Evolutionary conservation across 2,888 invertebrate species (phyloP), one percentile per base, ranked within the genome.

Genomic region (Drosophila kanekoi): DNA sequence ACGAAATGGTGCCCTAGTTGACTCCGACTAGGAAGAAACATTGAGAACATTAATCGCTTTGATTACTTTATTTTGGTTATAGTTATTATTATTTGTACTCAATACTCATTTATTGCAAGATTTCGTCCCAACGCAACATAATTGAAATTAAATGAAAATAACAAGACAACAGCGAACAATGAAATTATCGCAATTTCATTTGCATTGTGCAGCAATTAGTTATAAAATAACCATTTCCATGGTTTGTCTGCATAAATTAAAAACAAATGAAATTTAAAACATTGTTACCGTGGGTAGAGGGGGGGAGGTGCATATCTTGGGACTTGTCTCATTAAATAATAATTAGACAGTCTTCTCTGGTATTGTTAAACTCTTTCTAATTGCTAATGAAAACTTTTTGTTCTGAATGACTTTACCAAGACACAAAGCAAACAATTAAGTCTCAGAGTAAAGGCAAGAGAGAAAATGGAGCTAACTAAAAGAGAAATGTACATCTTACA

Each of bases 311-410:
- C 10, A 4, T 28, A 10, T 6, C 6, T 33, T 9, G 14, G 11
- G 44, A 60, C 20, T 48, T 35, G 9, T 8, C 5, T n/a, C 44
- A 63, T 77, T 68, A 77, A 57, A 63, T 54, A 44, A 33, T 28
- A 59, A 72, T 63, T 63, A 58, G 20, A 18, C 44, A 4, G 9
- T 38, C 9, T 18, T 8, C 8, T 23, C 23, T 23, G 23, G 23
- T 33, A 13, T 10, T 18, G 16, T 9, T 14, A 63, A 63, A 14
- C 14, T 38, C 44, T 32, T 43, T 59, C 5, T 14, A 5, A 43
- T 33, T 35, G 35, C 23, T 2, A 10, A 10, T 48, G 4, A 9
- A 48, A 23, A 14, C 1, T 14, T 13, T 13, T 23, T 28, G 23
- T 1, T 13, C n/a, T 8, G 28, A 28, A 8, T 8, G 8, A 28